These are phyloP conservation scores for Lepetodrilus schrolli DNA, from an alignment of 2,888 invertebrate genomes.

Conservation along the genomic window DNA sequence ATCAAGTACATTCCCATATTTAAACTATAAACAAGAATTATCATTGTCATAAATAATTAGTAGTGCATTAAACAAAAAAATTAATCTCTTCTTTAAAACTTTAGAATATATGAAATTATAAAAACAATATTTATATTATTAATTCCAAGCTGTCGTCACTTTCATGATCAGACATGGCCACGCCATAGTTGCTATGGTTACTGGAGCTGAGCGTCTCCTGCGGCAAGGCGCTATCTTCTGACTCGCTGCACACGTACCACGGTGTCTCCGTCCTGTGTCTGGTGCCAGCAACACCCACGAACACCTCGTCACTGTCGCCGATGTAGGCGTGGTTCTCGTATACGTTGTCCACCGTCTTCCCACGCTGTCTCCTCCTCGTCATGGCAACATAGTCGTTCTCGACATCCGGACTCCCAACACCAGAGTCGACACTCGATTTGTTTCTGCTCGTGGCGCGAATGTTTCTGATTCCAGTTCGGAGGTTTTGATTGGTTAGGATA, in stretches of 20 bases:
- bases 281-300: background rate
- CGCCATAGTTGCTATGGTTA: conserved; percentile 40
- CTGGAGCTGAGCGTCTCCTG: conserved; percentile 54
- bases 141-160: conserved; percentile 64
- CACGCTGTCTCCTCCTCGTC: background rate
- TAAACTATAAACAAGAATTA: no score
- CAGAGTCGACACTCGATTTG: background rate
- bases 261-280: conserved; percentile 18
- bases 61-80: no score
- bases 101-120: no score
- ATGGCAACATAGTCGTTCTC: conserved; percentile 3
- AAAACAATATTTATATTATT: conserved; percentile 64
- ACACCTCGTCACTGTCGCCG: conserved; percentile 25
- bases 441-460: conserved; percentile 3
- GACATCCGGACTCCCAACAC: background rate
- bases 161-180: conserved; percentile 52
- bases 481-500: background rate
- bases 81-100: no score
- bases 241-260: conserved; percentile 59
- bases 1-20: no score
- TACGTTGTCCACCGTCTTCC: background rate
- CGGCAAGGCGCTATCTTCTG: conserved; percentile 63
- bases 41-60: no score
- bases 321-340: conserved; percentile 22
- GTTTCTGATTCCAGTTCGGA: background rate